phyloP scores from a whole-genome alignment of 2,113 vertebrate species.

The Petrocephalus microphthalmus region DNA sequence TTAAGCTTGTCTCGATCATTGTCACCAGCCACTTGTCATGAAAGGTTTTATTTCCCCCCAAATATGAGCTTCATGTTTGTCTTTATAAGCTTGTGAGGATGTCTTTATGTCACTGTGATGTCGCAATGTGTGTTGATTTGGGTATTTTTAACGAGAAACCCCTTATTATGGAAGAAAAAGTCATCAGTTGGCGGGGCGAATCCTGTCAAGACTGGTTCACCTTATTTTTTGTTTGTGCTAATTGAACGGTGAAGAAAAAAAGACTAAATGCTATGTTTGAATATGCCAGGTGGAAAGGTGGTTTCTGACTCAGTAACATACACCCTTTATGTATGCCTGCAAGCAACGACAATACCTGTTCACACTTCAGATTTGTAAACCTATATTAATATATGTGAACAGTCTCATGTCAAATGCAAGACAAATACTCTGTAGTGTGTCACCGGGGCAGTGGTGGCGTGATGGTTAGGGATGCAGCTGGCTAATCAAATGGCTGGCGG shows the following conservation, averaged over 20 bases:
- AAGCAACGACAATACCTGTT: neutral
- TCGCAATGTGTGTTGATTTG: neutral
- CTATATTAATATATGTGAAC: neutral
- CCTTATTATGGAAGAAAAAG: neutral
- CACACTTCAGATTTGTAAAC: neutral
- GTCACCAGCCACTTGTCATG: neutral
- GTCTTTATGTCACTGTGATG: neutral
- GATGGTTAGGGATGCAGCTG: too few species aligned
- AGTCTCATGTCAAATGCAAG: neutral
- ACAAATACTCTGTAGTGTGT: neutral
- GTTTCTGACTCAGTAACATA: neutral
- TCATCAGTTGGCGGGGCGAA: neutral
- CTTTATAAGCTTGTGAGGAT: neutral
- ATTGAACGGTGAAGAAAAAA: neutral
- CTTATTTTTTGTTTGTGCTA: neutral
- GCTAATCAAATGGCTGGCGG: too few species aligned
- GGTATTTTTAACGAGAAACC: neutral
- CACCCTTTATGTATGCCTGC: neutral
- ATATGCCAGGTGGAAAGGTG: neutral
- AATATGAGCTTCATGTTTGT: neutral
- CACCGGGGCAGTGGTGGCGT: too few species aligned
- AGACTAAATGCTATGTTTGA: neutral
- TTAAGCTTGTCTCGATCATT: neutral
- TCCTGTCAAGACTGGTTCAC: neutral
- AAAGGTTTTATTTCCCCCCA: neutral